Percentiles rank a stretch among this genome's conserved stretches.
phyloP scores from a whole-genome alignment of 2,113 vertebrate genomes.

The Neolamprologus tretocephalus region DNA sequence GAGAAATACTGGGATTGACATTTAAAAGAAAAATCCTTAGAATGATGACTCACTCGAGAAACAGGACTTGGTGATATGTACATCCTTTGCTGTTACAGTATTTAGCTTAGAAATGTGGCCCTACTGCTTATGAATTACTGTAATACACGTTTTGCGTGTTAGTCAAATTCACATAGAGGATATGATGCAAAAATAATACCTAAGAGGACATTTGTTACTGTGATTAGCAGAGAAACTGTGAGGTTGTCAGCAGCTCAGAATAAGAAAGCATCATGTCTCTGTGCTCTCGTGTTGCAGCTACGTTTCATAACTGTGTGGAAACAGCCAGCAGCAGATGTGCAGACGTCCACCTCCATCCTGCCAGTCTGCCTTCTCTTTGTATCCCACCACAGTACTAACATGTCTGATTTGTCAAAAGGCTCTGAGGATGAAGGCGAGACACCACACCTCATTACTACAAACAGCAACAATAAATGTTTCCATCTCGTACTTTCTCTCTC shows the following conservation, averaged over 20 bases:
- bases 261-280: not conserved
- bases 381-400: not conserved
- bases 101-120: not conserved
- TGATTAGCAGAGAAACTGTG: constrained; percentile 1
- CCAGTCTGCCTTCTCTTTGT: not conserved
- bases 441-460: not conserved
- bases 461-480: not conserved
- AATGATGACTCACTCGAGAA: not conserved
- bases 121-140: not conserved
- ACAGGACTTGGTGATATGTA: not conserved
- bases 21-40: constrained; percentile 40
- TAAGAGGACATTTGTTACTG: not conserved
- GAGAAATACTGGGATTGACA: not conserved
- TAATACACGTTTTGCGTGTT: not conserved
- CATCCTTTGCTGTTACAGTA: not conserved
- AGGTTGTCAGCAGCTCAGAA: not conserved
- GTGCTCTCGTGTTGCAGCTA: not conserved
- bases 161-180: not conserved
- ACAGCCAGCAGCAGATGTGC: constrained; percentile 6
- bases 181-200: not conserved
- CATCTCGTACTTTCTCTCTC: not conserved
- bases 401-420: not conserved
- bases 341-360: not conserved
- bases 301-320: constrained; percentile 11
- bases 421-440: not conserved